Evolutionary conservation across 1,140 invertebrate species (phyloP).

Genomic region (Drosophila saltans): DNA sequence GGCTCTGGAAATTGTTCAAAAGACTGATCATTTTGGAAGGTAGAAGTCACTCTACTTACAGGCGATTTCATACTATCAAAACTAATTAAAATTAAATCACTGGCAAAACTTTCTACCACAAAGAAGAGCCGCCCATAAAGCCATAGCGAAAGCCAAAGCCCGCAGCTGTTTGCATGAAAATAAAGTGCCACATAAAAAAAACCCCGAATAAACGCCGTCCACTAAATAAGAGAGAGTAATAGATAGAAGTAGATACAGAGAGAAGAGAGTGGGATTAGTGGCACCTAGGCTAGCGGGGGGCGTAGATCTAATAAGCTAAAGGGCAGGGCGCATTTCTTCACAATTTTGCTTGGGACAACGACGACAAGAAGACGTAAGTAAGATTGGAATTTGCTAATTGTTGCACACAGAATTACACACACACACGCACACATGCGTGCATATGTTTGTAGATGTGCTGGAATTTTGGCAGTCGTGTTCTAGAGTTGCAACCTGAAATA

Average conservation of each 20-base stretch:
- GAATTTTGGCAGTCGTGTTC: constrained; percentile 18
- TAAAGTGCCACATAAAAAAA: constrained; percentile 56
- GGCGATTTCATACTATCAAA: constrained; percentile 62
- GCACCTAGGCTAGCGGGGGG: constrained; percentile 29
- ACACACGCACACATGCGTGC: not conserved
- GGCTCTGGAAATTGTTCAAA: constrained; percentile 63
- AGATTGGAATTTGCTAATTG: constrained; percentile 65
- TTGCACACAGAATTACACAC: constrained; percentile 13
- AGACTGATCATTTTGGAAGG: constrained; percentile 57
- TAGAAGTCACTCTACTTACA: constrained; percentile 14
- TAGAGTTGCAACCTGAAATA: constrained; percentile 15
- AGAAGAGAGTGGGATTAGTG: constrained; percentile 51
- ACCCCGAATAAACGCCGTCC: constrained; percentile 40
- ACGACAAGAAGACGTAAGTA: constrained; percentile 76
- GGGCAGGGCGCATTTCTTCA: constrained; percentile 59
- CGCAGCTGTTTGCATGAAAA: constrained; percentile 24
- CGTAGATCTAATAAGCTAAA: constrained; percentile 9
- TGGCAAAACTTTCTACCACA: constrained; percentile 68
- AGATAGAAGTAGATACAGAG: constrained; percentile 13
- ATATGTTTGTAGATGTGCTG: constrained; percentile 5
- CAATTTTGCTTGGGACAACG: constrained; percentile 72
- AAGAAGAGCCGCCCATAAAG: constrained; percentile 42
- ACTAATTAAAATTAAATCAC: constrained; percentile 49
- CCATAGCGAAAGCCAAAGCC: constrained; percentile 36
- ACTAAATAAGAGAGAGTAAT: constrained; percentile 36